Percentiles rank a stretch among this genome's conserved stretches.
Evolutionary conservation across 2,113 vertebrate genomes (phyloP).

Genomic region (Ammodytes dubius): DNA sequence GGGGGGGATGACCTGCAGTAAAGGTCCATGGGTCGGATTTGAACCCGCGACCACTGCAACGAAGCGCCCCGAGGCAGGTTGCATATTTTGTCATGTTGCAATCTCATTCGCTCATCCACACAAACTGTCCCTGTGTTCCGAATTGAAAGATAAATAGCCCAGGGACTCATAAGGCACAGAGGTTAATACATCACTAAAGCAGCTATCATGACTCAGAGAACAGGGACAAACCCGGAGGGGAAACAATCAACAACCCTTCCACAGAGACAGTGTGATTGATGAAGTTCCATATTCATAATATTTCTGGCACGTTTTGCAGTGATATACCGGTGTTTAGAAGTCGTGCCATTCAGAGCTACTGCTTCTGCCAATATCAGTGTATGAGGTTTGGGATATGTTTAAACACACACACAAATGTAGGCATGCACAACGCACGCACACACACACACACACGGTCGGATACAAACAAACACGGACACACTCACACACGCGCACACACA

Average conservation of each 20-base stretch:
- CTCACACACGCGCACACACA: too few relatives aligned
- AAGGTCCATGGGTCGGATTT: too few relatives aligned
- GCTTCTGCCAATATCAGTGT: conserved; percentile 41
- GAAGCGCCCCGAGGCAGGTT: too few relatives aligned
- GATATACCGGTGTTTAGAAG: conserved; percentile 25
- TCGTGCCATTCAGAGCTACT: conserved; percentile 29
- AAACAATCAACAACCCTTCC: conserved; percentile 1
- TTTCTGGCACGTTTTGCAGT: conserved; percentile 28
- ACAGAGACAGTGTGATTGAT: conserved; percentile 26
- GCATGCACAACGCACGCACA: neutral
- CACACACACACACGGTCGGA: neutral
- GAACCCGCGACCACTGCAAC: too few relatives aligned
- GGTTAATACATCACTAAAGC: conserved; percentile 34
- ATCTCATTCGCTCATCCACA: too few relatives aligned
- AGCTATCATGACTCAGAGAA: conserved; percentile 29
- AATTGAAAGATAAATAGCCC: conserved; percentile 35
- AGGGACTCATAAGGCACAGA: conserved; percentile 6
- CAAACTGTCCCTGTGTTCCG: too few relatives aligned
- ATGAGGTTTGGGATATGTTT: conserved; percentile 44
- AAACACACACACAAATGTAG: conserved; percentile 1
- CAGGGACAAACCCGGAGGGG: conserved; percentile 5
- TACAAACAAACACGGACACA: too few relatives aligned
- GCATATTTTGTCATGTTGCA: too few relatives aligned
- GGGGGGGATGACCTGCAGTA: too few relatives aligned
- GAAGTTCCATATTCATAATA: conserved; percentile 40